Conservation (phyloP, 2,888 invertebrate genomes). For the Melipona bicolor region DNA sequence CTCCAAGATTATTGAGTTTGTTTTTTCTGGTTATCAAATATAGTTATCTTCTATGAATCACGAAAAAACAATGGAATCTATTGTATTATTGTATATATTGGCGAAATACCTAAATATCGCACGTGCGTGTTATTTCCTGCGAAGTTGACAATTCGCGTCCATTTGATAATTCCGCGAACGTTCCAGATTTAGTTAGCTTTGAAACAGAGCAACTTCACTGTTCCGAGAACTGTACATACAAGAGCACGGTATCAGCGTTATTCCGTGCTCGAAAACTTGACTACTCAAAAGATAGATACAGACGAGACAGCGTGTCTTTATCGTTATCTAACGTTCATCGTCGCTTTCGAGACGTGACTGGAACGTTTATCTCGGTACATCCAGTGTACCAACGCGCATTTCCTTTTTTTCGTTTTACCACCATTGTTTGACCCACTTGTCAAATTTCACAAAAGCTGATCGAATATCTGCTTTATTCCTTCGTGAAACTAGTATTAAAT, state of each 20-base stretch:
- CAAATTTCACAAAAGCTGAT: neutral
- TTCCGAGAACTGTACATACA: neutral
- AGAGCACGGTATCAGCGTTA: neutral
- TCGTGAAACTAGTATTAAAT: no score
- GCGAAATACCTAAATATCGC: neutral
- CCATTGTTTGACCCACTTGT: neutral
- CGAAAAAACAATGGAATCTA: neutral
- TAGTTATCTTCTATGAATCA: neutral
- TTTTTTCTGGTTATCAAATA: no score
- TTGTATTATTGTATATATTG: neutral
- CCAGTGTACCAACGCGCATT: neutral
- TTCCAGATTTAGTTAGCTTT: neutral
- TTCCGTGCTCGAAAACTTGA: neutral
- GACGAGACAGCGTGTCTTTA: neutral
- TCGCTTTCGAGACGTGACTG: neutral
- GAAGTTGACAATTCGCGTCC: neutral
- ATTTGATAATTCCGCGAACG: slow-evolving; percentile 4
- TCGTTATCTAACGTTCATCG: neutral
- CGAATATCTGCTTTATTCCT: neutral
- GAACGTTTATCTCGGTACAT: neutral
- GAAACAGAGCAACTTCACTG: neutral
- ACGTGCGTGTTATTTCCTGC: neutral
- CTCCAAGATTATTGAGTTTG: no score
- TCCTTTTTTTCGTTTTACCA: neutral
- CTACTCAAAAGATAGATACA: neutral